phyloP scores from a whole-genome alignment of 2,888 invertebrate genomes.

The Patella caerulea region DNA sequence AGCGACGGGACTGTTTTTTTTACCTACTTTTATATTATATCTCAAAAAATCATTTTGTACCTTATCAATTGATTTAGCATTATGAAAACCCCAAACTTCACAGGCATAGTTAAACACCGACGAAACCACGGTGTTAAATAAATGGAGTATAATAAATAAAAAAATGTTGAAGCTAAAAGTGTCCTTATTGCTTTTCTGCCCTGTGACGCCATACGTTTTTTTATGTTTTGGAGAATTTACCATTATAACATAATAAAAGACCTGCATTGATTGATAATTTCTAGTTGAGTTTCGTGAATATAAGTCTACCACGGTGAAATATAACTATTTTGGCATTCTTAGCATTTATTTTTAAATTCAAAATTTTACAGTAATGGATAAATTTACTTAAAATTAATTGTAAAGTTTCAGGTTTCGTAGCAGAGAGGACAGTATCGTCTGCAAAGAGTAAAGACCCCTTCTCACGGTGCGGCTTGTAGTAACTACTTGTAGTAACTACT shows the following conservation, averaged over 20 bases:
- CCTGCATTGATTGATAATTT: constrained; percentile 15
- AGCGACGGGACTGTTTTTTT: too few species aligned
- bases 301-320: constrained; percentile 10
- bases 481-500: too few species aligned
- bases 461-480: too few species aligned
- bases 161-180: not conserved
- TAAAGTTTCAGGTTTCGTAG: not conserved
- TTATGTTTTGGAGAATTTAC: not conserved
- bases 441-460: not conserved
- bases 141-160: not conserved
- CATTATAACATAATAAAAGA: constrained; percentile 11
- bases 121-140: not conserved
- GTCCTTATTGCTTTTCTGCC: too few species aligned
- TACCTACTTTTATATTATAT: not conserved
- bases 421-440: constrained; percentile 14
- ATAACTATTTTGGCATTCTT: constrained; percentile 14
- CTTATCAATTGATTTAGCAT: constrained; percentile 14
- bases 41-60: constrained; percentile 19
- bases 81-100: constrained; percentile 19
- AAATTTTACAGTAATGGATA: not conserved
- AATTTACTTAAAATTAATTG: constrained; percentile 14
- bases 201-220: constrained; percentile 13
- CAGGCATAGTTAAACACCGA: constrained; percentile 15
- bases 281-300: constrained; percentile 9
- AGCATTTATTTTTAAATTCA: constrained; percentile 11